Conservation (phyloP, 2,113 vertebrate species). For the Rattus norvegicus region DNA sequence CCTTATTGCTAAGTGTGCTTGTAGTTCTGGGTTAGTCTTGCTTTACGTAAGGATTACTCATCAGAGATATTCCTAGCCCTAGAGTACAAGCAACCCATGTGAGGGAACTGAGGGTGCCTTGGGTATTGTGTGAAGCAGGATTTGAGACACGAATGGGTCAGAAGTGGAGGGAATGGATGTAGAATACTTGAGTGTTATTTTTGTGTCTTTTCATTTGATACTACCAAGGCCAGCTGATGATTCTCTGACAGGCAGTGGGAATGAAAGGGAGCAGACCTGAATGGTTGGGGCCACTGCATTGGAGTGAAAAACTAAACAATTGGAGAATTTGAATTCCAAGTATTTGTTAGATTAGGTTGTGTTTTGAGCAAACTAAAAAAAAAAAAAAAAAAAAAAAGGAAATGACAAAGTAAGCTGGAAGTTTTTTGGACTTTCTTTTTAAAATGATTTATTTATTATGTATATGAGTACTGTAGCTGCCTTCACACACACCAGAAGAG, state of each 20-base stretch:
- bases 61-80: slow-evolving; percentile 35
- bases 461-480: too few species aligned
- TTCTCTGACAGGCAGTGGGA: not conserved
- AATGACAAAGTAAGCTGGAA: not conserved
- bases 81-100: slow-evolving; percentile 15
- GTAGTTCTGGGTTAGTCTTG: slow-evolving; percentile 29
- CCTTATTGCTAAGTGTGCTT: slow-evolving; percentile 9
- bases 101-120: not conserved
- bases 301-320: slow-evolving; percentile 37
- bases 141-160: not conserved
- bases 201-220: slow-evolving; percentile 49
- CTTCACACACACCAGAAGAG: too few species aligned
- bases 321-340: slow-evolving; percentile 9
- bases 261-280: slow-evolving; percentile 21
- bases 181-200: slow-evolving; percentile 44
- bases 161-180: not conserved
- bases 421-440: too few species aligned
- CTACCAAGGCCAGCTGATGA: not conserved
- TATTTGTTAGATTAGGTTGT: slow-evolving; percentile 29
- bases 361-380: slow-evolving; percentile 55
- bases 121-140: not conserved
- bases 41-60: slow-evolving; percentile 38
- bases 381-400: not conserved
- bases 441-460: too few species aligned
- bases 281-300: not conserved